A percentile compares a stretch with the other conserved stretches of the same genome.
Conservation (phyloP, 2,797 vertebrate genomes). For the Bovichtus diacanthus region DNA sequence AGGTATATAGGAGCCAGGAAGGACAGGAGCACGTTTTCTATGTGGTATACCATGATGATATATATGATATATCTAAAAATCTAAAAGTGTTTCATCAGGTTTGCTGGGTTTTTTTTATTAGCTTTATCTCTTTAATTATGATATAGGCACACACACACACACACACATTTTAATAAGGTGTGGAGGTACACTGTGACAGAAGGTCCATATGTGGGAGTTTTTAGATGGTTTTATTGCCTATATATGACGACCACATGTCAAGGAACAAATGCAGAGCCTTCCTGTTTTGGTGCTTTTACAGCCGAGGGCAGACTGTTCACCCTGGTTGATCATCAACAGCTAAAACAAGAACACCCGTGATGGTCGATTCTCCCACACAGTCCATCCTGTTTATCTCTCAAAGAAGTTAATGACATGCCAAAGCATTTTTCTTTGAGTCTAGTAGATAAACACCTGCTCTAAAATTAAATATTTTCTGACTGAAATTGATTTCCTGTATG, state of each 20-base stretch:
- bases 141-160: neutral
- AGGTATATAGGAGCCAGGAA: neutral
- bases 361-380: neutral
- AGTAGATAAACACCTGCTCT: neutral
- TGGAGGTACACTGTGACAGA: neutral
- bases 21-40: too few species aligned
- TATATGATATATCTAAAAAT: too few species aligned
- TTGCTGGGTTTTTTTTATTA: neutral
- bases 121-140: neutral
- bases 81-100: too few species aligned
- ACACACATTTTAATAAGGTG: too few species aligned
- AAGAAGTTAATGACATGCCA: neutral
- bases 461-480: too few species aligned
- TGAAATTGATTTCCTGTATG: neutral
- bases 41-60: too few species aligned
- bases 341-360: neutral
- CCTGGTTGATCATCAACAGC: conserved; percentile 63
- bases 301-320: neutral
- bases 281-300: conserved; percentile 58
- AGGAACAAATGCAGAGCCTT: conserved; percentile 26
- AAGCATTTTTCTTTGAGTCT: neutral
- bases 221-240: conserved; percentile 63
- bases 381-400: neutral
- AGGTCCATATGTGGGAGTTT: neutral
- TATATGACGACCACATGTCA: neutral